Evolutionary conservation across 2,888 invertebrate species (phyloP).

Genomic region (Oxyteleia sp.): DNA sequence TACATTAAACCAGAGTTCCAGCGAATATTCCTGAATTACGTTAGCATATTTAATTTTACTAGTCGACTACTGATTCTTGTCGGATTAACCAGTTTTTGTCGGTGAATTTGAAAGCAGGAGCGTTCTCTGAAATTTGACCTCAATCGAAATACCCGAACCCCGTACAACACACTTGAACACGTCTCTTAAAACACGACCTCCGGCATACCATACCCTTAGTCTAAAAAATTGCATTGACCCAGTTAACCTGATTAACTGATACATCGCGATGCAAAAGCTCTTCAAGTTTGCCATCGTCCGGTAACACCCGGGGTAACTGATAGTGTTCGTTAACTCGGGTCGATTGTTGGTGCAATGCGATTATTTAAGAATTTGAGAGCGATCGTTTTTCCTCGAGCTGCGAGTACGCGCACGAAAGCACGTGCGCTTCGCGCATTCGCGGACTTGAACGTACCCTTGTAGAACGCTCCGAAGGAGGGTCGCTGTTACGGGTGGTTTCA

Average conservation of each 20-base stretch:
- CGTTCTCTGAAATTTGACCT: neutral
- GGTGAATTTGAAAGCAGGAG: neutral
- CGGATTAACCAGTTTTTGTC: neutral
- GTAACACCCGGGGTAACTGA: neutral
- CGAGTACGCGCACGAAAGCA: slow-evolving; percentile 35
- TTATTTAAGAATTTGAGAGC: slow-evolving; percentile 24
- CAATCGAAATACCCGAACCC: slow-evolving; percentile 10
- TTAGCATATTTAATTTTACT: too few species aligned
- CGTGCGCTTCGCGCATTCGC: slow-evolving; percentile 65
- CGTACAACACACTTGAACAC: slow-evolving; percentile 16
- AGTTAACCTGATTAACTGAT: slow-evolving; percentile 49
- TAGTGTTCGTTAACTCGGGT: slow-evolving; percentile 20
- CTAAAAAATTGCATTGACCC: slow-evolving; percentile 66
- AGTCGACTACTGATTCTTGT: too few species aligned
- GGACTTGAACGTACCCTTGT: slow-evolving; percentile 84
- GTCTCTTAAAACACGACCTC: slow-evolving; percentile 51
- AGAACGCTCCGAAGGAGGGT: slow-evolving; percentile 83
- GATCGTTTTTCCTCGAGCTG: slow-evolving; percentile 14
- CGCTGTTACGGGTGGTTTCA: slow-evolving; percentile 83
- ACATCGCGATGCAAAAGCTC: slow-evolving; percentile 28
- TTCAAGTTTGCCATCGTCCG: slow-evolving; percentile 35
- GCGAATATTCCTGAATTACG: too few species aligned
- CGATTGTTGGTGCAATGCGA: slow-evolving; percentile 18
- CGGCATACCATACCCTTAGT: slow-evolving; percentile 27
- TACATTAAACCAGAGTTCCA: too few species aligned